These are phyloP conservation scores for Drosophila serrata DNA, from an alignment of 1,140 invertebrate species.

Conservation along the genomic window DNA sequence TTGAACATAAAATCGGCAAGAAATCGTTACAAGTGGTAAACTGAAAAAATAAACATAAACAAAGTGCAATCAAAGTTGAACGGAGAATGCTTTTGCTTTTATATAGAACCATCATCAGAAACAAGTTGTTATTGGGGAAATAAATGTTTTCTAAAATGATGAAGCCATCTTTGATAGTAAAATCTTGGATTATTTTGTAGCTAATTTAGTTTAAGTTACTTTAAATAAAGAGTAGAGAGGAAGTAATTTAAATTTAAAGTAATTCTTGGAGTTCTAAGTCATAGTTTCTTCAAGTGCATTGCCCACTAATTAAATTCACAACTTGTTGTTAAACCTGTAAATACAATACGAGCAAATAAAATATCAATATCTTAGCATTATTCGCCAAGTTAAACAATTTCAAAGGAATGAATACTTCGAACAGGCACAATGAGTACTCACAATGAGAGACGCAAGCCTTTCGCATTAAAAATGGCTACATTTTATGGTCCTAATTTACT, in stretches of 20 bases:
- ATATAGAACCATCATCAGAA: neutral
- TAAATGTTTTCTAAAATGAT: neutral
- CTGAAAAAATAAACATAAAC: constrained; percentile 7
- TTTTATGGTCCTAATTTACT: constrained; percentile 1
- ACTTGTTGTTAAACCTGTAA: neutral
- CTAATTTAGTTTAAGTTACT: too few relatives aligned
- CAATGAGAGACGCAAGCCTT: neutral
- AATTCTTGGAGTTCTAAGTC: too few relatives aligned
- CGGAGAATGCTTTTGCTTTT: neutral
- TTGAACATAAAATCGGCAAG: constrained; percentile 26
- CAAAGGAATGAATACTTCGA: neutral
- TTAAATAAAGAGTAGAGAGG: too few relatives aligned
- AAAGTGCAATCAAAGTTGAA: constrained; percentile 4
- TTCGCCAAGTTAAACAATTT: neutral
- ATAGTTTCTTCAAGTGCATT: neutral
- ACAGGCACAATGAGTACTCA: neutral
- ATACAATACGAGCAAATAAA: neutral
- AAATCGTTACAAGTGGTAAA: constrained; percentile 2
- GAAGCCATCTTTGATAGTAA: too few relatives aligned
- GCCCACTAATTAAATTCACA: constrained; percentile 15
- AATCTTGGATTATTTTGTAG: too few relatives aligned
- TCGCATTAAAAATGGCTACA: neutral
- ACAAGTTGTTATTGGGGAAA: neutral
- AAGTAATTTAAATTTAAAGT: too few relatives aligned
- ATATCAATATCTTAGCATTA: neutral